Base-by-base conservation (phyloP, 2,113 vertebrate species). In the Odontesthes bonariensis region DNA sequence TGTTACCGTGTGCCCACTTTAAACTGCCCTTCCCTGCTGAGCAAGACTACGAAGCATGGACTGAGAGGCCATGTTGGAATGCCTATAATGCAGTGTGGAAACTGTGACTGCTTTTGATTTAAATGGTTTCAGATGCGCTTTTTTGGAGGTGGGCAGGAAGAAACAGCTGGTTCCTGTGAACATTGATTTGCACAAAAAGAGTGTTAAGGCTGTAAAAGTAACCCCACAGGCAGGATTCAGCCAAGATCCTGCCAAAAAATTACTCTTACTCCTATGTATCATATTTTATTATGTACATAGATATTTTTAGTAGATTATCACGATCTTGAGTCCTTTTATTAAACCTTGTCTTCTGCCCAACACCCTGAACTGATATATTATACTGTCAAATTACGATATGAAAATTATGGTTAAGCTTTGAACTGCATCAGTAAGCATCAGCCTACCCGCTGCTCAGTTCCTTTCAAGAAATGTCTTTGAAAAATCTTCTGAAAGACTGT, bases 51-150 rank as follows among this genome's bases (percentile, higher is more conserved):
- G 17, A 90, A 85, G 89, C 89, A 71, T 73, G 86, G 83, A 90
- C 89, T 14, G 72, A 86, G 84, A 87, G 86, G 89, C 91, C 84
- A 88, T 75, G 88, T 83, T 85, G 92, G 93, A 95, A 95, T 94
- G 92, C 85, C 84, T 81, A 85, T 93, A 91, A 93, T 86, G 88
- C 79, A 62, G 79, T 84, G 87, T 93, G 93, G 93, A 95, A 93
- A 95, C 93, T 92, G 92, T 93, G 93, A 94, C 92, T 93, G 93
- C 85, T 91, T 92, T 91, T 84, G 90, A 91, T 92, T 93, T 95
- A 93, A 95, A 93, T 86, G 92, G 77, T 93, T 94, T 94, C 93
- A 94, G 92, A 93, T 95, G 93, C 85, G 83, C 76, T 88, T 85
- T 85, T 78, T 84, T 78, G 86, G 90, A 92, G 90, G 74, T 84